These are phyloP conservation scores for Limnothrissa miodon DNA, from an alignment of 2,113 vertebrate species.

Conservation along the genomic window DNA sequence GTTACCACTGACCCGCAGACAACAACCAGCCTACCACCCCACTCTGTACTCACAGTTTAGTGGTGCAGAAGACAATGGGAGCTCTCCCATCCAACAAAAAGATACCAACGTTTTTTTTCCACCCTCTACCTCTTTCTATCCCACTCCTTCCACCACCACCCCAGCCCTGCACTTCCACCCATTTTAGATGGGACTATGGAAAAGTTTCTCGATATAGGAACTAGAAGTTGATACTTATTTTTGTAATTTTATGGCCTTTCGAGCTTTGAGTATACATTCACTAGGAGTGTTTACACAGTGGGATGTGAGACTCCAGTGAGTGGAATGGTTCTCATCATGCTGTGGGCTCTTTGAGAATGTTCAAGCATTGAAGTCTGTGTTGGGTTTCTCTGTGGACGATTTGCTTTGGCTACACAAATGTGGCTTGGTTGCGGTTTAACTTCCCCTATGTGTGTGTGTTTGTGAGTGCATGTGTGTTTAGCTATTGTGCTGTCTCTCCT, in stretches of 20 bases:
- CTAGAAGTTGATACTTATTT: slow-evolving; percentile 42
- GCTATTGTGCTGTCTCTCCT: slow-evolving; percentile 5
- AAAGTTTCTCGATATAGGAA: slow-evolving; percentile 39
- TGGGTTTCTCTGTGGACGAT: slow-evolving; percentile 17
- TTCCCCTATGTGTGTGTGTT: background rate
- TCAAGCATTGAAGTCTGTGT: slow-evolving; percentile 35
- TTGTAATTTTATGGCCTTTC: slow-evolving; percentile 38
- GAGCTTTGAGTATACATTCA: slow-evolving; percentile 26
- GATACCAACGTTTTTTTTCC: slow-evolving; percentile 18
- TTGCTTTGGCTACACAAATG: slow-evolving; percentile 20
- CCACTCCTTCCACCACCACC: background rate
- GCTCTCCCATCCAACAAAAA: slow-evolving; percentile 35
- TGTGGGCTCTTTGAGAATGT: slow-evolving; percentile 23
- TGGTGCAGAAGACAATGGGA: slow-evolving; percentile 36
- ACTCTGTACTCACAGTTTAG: slow-evolving; percentile 23
- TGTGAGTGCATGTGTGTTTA: background rate
- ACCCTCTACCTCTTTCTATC: background rate
- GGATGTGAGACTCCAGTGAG: slow-evolving; percentile 24
- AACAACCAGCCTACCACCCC: slow-evolving; percentile 9
- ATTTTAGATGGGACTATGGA: slow-evolving; percentile 39
- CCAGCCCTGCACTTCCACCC: background rate
- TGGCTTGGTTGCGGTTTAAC: slow-evolving; percentile 5
- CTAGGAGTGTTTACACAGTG: slow-evolving; percentile 37
- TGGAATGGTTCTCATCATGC: slow-evolving; percentile 3
- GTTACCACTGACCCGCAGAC: slow-evolving; percentile 20